Base-by-base conservation (phyloP, 64 coral and sea anemone species). In the Montipora cactus region DNA sequence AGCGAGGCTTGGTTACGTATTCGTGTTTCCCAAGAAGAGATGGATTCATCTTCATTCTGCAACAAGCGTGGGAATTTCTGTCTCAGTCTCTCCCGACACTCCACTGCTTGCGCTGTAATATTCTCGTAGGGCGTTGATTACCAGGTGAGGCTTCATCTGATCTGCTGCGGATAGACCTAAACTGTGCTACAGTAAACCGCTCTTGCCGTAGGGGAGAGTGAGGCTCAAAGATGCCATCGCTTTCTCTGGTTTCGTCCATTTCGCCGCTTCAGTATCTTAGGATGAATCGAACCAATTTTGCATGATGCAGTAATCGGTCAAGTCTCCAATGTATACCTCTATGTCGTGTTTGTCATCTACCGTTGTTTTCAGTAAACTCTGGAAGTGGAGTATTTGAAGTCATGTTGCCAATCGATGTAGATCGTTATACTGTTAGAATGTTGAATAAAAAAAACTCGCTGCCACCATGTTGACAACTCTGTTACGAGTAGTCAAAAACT, bases 1-100 rank as follows among this genome's bases (percentile, higher is more conserved):
- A 78, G 59, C 44, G 72, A 18, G 44, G 67, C 50, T 88, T 88
- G 69, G 55, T 76, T 88, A 8, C 86, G 70, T 5, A 23, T 72
- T 16, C 83, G 59, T 22, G 83, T 74, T 25, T 88, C 86, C 84
- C 86, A 88, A 6, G 86, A 76, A 51, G 47, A 23, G 19, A 88
- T 76, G 44, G 86, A 57, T 69, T 61, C 86, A 14, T 75, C 47
- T 58, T 88, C 50, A 50, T 88, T 49, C 59, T 81, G 79, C 18
- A 81, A 19, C 9, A 81, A 21, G 7, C 47, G 7, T 7, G 1
- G 77, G 18, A 52, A 79, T 52, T 52, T 79, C 47, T 79, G 77
- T 14, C 45, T 77, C 6, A 37, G 37, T 37, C 37, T 77, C 4
- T 47, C 74, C 18, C 20, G 68, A 21, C 2, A 71, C 68, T 23